Conservation (phyloP, 2,113 vertebrate species). For the Caracal caracal region DNA sequence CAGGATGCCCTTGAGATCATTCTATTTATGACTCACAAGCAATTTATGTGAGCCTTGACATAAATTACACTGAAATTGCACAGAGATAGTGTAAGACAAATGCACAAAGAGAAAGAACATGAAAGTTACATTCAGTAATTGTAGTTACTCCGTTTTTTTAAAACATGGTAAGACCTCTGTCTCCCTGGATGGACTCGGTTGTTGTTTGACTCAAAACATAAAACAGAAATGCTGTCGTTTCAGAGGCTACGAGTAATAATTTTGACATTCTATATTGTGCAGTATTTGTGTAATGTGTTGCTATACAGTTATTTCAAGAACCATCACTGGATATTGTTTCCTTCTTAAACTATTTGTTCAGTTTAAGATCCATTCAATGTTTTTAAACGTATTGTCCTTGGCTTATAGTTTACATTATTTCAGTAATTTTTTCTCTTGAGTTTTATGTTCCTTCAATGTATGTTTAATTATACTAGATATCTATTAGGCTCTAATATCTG, state of each 20-base stretch:
- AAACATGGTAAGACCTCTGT: not conserved
- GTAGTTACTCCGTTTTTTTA: not conserved
- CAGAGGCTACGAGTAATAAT: too few species aligned
- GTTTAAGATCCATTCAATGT: not conserved
- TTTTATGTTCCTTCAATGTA: not conserved
- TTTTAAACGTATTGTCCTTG: not conserved
- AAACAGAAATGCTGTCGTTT: not conserved
- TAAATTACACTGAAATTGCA: not conserved
- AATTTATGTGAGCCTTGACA: not conserved
- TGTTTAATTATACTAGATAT: conserved; percentile 57
- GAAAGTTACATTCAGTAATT: too few species aligned
- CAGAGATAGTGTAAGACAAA: not conserved
- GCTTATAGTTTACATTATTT: conserved; percentile 4
- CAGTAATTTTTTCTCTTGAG: not conserved
- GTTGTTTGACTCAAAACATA: not conserved
- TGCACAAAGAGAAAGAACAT: not conserved
- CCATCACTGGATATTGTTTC: not conserved
- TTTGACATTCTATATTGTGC: not conserved
- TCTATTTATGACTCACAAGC: not conserved
- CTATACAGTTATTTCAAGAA: too few species aligned
- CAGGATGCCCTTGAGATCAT: not conserved
- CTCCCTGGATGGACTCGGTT: not conserved
- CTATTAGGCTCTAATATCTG: not conserved
- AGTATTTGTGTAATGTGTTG: not conserved
- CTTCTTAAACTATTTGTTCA: not conserved